Base-by-base conservation (phyloP, 2,113 vertebrate species). In the Gallinago jamesoni region DNA sequence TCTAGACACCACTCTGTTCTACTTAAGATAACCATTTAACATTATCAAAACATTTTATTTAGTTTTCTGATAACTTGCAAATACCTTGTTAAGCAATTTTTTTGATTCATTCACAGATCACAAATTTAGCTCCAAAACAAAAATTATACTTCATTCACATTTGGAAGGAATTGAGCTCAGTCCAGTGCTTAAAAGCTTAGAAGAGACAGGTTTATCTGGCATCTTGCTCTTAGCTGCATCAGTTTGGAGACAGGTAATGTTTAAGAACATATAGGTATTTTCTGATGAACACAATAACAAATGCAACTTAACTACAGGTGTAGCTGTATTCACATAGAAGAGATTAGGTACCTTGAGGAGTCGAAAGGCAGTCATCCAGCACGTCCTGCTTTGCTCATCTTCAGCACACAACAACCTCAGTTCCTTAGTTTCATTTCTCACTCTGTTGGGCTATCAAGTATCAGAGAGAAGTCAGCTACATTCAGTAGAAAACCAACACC, bases 321-420 rank as follows among this genome's bases (percentile, higher is more conserved):
- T 41, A 91, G 48, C 14, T 89, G 60, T 82, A 39, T 60, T 56
- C 19, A 56, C 60, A 47, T 1, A 50, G 9, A 63, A 60, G 17
- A 20, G 79, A 74, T 59, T 19, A 47, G 30, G 62, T 98, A 99
- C 99, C 99, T 99, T 99, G 86, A 99, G 98, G n/a, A 99, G 98
- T 90, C 99, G 97, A 97, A 99, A 99, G 2, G 99, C 99, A 1
- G 98, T 99, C 98, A 99, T 98, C 99, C 99, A 99, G 97, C 99
- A 99, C 0, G 98, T 98, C 43, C 99, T 98, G 97, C 98, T 98
- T 96, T 99, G 99, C 76, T 99, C 99, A 5, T 99, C 99, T 79
- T 99, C 99, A 2, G 99, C 99, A 95, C 99, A 99, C 79, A 99
- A 96, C 96, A 99, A 98, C 86, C 99, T 98, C 96, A 99, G 93